A percentile compares a stretch with the other conserved stretches of the same genome.
These are phyloP conservation scores for Amphipoea oculea DNA, from an alignment of 2,888 invertebrate genomes.

Conservation along the genomic window DNA sequence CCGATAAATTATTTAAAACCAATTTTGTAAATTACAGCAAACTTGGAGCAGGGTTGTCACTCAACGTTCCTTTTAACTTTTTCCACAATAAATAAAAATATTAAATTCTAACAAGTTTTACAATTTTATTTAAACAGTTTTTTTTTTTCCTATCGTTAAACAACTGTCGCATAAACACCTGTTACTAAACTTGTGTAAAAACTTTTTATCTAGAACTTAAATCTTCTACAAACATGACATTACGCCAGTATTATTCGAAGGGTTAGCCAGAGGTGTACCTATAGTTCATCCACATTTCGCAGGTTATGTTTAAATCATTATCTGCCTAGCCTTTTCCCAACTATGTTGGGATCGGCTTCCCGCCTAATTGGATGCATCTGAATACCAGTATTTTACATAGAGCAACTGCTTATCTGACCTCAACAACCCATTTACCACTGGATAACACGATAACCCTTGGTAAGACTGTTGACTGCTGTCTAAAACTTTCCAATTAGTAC, in stretches of 20 bases:
- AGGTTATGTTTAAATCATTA: not conserved
- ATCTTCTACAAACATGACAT: not conserved
- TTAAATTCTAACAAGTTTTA: not conserved
- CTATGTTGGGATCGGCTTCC: not conserved
- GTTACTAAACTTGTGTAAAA: not conserved
- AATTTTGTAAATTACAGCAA: constrained; percentile 44
- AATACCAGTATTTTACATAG: too few species aligned
- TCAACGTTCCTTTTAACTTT: not conserved
- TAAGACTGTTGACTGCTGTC: not conserved
- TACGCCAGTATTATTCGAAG: not conserved
- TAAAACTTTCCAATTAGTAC: not conserved
- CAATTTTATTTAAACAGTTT: not conserved
- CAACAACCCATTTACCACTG: not conserved
- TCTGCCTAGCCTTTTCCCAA: not conserved
- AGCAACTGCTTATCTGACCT: not conserved
- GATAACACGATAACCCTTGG: not conserved
- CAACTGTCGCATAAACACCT: not conserved
- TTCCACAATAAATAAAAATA: too few species aligned
- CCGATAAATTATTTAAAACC: constrained; percentile 52
- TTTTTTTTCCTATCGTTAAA: not conserved
- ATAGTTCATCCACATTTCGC: not conserved
- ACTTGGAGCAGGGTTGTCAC: constrained; percentile 39
- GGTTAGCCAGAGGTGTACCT: too few species aligned
- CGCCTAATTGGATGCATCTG: too few species aligned
- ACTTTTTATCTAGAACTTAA: not conserved